Evolutionary conservation across 2,888 invertebrate genomes (phyloP), one percentile per base, ranked within the genome.

Genomic region (Lithophane semibrunnea): DNA sequence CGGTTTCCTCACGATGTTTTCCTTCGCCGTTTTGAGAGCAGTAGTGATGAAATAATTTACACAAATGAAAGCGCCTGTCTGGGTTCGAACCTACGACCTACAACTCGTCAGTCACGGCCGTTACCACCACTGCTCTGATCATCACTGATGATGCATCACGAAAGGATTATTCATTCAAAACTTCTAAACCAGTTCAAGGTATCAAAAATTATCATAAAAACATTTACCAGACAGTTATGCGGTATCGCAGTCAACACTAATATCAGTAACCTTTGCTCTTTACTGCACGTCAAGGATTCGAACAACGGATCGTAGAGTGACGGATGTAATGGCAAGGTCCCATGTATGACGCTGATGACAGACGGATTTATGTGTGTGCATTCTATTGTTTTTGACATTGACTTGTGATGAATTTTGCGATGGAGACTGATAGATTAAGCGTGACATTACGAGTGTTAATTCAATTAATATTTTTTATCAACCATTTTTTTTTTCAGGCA

Each of bases 261-360:
- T 18, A 58, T 42, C 21, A 5, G 60, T 68, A 77, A 90, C 89
- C 90, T 90, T 83, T 90, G 81, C 79, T 68, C 84, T 83, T 71
- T 76, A 73, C 77, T 80, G 60, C 69, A 74, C 78, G 88, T 86
- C 90, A 90, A 90, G 90, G 90, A 83, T 89, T 69, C 76, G n/a
- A 18, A 73, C 76, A 13, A 5, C 71, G 16, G 67, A 37, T 76
- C 63, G 68, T 49, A 73, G 65, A 67, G 56, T 89, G 87, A 88
- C 89, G 87, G 87, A 90, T 90, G 84, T 86, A 73, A 86, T 80
- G 75, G 74, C 90, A 90, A 90, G 89, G 90, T 88, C 77, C 73
- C 9, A 61, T 72, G 60, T 72, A 63, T 84, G 80, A 86, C 71
- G 80, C 75, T 60, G 69, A 58, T 77, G 79, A 81, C 70, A 74